Base-by-base conservation (phyloP, 2,113 vertebrate genomes). In the Hydrolagus affinis region DNA sequence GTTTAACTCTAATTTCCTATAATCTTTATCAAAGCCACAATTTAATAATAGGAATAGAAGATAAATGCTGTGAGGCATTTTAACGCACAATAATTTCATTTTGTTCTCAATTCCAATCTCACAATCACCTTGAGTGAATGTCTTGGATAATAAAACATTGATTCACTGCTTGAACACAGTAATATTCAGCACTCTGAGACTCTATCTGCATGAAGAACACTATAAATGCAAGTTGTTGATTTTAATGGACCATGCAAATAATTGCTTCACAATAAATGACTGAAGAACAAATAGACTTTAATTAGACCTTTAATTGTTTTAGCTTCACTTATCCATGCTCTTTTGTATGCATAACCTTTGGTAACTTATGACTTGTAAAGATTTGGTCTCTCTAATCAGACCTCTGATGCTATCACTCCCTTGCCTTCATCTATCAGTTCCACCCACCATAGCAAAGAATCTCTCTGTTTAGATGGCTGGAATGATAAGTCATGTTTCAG, bases 101-200 rank as follows among this genome's bases (percentile, higher is more conserved):
- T 66, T 30, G 25, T 66, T 21, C 60, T 10, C 11, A 32, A 25
- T 66, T 30, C 28, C 78, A 83, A 19, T 25, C 28, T 83, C 28
- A 66, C 25, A 66, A 32, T 83, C 78, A 83, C 78, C 78, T 83
- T 83, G 15, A 83, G 12, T 66, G 78, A 11, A 66, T 30, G 62
- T 32, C 78, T 83, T 83, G 60, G 78, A 83, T 83, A 83, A 83
- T 32, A 83, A 64, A 64, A 83, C 66, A 83, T 83, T 83, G 78
- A 83, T 83, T 83, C 60, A 66, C 62, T 68, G 78, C 14, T 66
- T 83, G 28, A 17, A 28, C 78, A 83, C 15, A 12, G 25, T 3
- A 83, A n/a, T 66, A 83, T 83, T 44, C 44, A 44, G 44, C 44
- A 44, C 44, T 44, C 44, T 44, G 44, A 44, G 44, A 44, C 44